Evolutionary conservation across 2,888 invertebrate species (phyloP).

Genomic region (Iphiclides podalirius): DNA sequence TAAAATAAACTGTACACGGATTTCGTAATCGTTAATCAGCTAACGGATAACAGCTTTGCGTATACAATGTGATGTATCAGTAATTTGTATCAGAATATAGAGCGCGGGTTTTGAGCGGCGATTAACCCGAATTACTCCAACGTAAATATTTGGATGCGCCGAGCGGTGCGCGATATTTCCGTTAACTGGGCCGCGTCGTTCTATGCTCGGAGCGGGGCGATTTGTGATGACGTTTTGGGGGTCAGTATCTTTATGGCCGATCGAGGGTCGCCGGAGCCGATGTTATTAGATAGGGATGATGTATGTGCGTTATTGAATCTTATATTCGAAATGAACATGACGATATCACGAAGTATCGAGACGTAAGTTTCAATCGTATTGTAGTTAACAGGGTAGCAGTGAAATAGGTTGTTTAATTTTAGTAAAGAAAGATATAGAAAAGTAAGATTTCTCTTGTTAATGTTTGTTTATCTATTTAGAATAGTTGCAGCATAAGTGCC

Average conservation of each 20-base stretch:
- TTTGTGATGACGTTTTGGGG: constrained; percentile 14
- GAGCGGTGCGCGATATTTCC: constrained; percentile 20
- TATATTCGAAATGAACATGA: constrained; percentile 7
- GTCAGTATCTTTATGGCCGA: constrained; percentile 10
- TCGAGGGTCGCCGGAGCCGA: constrained; percentile 5
- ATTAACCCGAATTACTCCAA: constrained; percentile 24
- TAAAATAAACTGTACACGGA: too few relatives aligned
- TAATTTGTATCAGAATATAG: background rate
- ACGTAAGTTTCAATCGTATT: background rate
- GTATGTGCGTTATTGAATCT: constrained; percentile 16
- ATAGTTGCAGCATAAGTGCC: too few relatives aligned
- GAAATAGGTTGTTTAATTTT: too few relatives aligned
- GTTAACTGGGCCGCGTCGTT: constrained; percentile 22
- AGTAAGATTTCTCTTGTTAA: too few relatives aligned
- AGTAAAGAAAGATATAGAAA: too few relatives aligned
- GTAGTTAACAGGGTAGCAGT: too few relatives aligned
- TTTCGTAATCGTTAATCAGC: too few relatives aligned
- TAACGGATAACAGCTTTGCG: too few relatives aligned
- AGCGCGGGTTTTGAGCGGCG: constrained; percentile 6
- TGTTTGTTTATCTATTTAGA: too few relatives aligned
- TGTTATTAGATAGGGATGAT: constrained; percentile 12
- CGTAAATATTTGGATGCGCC: constrained; percentile 24
- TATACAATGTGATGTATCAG: background rate
- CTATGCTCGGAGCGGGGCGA: constrained; percentile 1
- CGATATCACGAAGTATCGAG: too few relatives aligned